Base-by-base conservation (phyloP, 2,113 vertebrate species). In the Chaetops frenatus region DNA sequence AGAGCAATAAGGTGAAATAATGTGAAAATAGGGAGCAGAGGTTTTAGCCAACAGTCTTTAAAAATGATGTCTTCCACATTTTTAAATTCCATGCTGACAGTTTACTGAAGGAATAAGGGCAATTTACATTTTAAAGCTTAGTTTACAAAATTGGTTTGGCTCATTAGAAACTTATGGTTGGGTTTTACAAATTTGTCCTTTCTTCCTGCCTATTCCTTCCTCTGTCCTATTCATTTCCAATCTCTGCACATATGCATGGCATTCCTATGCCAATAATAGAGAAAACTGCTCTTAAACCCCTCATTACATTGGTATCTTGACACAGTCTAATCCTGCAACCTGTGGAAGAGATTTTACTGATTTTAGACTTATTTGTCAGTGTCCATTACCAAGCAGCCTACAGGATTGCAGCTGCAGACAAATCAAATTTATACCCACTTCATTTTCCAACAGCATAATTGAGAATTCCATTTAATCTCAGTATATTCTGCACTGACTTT, bases 1-100 rank as follows among this genome's bases (percentile, higher is more conserved):
- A 80, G 53, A 73, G 71, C n/a, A 82, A 62, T 83, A 86, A 95
- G 61, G 73, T 95, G 86, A 94, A 91, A 88, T 78, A 92, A 85
- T 77, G 50, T 70, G 74, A 87, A 92, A 93, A 91, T 12, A 80
- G n/a, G 53, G 62, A 86, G 60, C 81, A 82, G 45, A 58, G 47
- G 74, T 82, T 92, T 95, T 58, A 69, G 33, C 57, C 54, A 70
- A 54, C 7, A 51, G 38, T 40, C 78, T 51, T 88, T 71, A 69
- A 40, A 81, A 94, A 83, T 50, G 2, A 86, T 87, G 61, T 81
- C n/a, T 81, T 79, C 72, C 84, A 81, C 22, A 2, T 81, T 60
- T 91, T 78, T 60, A 44, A 90, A 74, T 81, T 87, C 72, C 4
- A 0, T 84, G 48, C 71, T 92, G 66, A 70, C 54, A 90, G 40